phyloP scores from a whole-genome alignment of 2,888 invertebrate species.

The Lacanobia oleracea region DNA sequence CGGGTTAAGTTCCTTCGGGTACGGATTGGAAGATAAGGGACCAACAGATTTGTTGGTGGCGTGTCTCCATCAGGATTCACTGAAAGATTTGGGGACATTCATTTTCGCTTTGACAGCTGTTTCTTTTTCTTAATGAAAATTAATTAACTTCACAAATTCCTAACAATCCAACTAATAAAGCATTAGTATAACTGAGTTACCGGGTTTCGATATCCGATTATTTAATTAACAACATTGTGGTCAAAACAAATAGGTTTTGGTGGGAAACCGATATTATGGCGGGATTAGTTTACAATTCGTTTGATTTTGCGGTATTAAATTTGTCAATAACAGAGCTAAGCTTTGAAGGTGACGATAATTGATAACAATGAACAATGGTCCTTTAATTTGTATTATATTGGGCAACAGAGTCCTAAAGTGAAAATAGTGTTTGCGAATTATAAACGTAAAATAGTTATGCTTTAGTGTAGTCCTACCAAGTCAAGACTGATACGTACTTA shows the following conservation, averaged over 20 bases:
- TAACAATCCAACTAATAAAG: neutral
- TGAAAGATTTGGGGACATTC: conserved; percentile 59
- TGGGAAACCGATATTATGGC: conserved; percentile 50
- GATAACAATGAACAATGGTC: conserved; percentile 42
- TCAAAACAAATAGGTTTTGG: conserved; percentile 51
- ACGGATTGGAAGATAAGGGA: conserved; percentile 88
- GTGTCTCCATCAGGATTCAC: conserved; percentile 72
- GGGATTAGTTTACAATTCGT: conserved; percentile 40
- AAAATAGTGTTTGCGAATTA: conserved; percentile 9
- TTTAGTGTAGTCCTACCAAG: neutral
- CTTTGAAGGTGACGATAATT: conserved; percentile 44
- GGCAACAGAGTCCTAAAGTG: conserved; percentile 1
- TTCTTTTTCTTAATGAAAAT: conserved; percentile 23
- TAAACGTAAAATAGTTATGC: neutral
- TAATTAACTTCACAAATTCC: neutral
- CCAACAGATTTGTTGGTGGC: conserved; percentile 88
- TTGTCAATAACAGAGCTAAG: conserved; percentile 54
- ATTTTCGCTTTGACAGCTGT: conserved; percentile 37
- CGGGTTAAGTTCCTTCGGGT: conserved; percentile 87
- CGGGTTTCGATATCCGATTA: conserved; percentile 23
- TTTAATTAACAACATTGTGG: conserved; percentile 58
- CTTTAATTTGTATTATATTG: conserved; percentile 23
- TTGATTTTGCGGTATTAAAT: conserved; percentile 43
- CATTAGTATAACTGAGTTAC: conserved; percentile 13
- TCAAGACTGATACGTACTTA: neutral